Evolutionary conservation across 2,797 vertebrate species (phyloP), one percentile per base, ranked within the genome.

Genomic region (Hippoglossus hippoglossus): DNA sequence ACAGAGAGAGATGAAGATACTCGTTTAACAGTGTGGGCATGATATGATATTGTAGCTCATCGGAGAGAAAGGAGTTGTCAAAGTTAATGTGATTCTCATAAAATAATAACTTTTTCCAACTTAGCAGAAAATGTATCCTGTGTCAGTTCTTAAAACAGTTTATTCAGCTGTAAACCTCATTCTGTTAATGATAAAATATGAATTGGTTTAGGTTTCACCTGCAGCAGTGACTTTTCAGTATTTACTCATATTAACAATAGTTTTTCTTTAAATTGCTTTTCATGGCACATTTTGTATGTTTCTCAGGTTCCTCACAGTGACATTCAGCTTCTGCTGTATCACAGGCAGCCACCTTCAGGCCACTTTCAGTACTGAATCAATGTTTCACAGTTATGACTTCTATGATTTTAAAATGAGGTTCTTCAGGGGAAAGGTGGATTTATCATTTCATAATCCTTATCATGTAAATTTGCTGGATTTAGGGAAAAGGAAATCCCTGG

Each of bases 41-140:
- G 1, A 79, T 78, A 75, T n/a, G 67, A 70, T 70, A 91, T 84
- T 91, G 87, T 92, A 71, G 85, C 90, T 63, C 3, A 63, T 16
- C 15, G 47, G 24, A 77, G 81, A 94, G 93, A n/a, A 22, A 21
- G 11, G 28, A 58, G 8, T 25, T 54, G 5, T 19, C 2, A 18
- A 22, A 28, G 0, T 1, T 22, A 18, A 34, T 58, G 44, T 22
- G 31, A 44, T 60, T 53, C 25, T 18, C 41, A 44, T 44, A 18
- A 44, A 44, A n/a, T 49, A 21, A 19, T n/a, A 21, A n/a, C 18
- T 21, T 44, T 16, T 44, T 44, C 21, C 18, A 47, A n/a, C 18
- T 47, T 47, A 19, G 46, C 16, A n/a, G 12, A 13, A 47, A 47
- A 19, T 21, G 2, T 49, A 49, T 21, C 18, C 47, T 16, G 18